Percentiles rank a stretch among this genome's conserved stretches.
These are phyloP conservation scores for Panopea generosa DNA, from an alignment of 2,888 invertebrate genomes.

Conservation along the genomic window DNA sequence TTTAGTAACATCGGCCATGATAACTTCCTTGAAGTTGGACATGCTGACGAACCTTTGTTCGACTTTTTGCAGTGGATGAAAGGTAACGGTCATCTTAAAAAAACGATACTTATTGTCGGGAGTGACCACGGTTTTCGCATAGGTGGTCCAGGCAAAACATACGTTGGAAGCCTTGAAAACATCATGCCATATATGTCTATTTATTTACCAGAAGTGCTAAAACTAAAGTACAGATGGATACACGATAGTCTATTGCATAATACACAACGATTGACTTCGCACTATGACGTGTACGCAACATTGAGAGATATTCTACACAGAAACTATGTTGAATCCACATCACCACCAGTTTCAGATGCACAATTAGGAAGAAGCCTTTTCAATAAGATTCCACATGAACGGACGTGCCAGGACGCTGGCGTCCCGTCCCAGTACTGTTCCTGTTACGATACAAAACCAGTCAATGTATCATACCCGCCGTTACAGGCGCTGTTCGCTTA, in stretches of 20 bases:
- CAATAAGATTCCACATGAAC: constrained; percentile 89
- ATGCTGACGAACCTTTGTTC: constrained; percentile 90
- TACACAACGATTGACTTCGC: constrained; percentile 89
- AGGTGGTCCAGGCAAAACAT: constrained; percentile 93
- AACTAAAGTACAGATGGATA: constrained; percentile 88
- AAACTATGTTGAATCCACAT: constrained; percentile 32
- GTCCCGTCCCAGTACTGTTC: constrained; percentile 89
- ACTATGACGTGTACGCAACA: constrained; percentile 93
- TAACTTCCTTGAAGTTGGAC: constrained; percentile 91
- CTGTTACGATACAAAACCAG: constrained; percentile 34
- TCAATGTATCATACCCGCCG: too few relatives aligned
- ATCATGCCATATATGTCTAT: constrained; percentile 93
- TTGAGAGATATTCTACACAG: constrained; percentile 88
- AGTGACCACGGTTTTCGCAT: constrained; percentile 97
- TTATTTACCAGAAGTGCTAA: constrained; percentile 91
- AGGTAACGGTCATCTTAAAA: constrained; percentile 66
- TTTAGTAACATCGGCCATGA: constrained; percentile 95
- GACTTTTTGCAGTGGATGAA: constrained; percentile 87
- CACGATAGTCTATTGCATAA: constrained; percentile 89
- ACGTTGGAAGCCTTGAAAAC: constrained; percentile 92
- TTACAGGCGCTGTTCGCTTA: too few relatives aligned
- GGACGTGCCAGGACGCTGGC: constrained; percentile 91
- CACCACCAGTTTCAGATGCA: constrained; percentile 4
- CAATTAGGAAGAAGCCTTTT: constrained; percentile 89
- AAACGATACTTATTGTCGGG: constrained; percentile 85